Percentiles rank a stretch among this genome's conserved stretches.
Evolutionary conservation across 2,888 invertebrate genomes (phyloP).

Genomic region (Geophilus truncorum): DNA sequence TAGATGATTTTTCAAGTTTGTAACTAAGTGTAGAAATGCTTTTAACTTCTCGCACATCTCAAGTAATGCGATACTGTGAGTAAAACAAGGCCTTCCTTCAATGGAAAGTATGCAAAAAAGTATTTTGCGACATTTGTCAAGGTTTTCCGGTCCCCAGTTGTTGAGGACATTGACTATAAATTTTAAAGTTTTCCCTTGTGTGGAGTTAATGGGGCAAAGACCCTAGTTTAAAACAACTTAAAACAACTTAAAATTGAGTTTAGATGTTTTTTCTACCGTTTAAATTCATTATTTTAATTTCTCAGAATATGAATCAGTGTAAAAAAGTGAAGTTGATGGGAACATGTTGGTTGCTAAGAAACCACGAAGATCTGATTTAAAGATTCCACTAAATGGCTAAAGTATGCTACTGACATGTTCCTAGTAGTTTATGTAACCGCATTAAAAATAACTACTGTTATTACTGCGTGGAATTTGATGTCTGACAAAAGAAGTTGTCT

Average conservation of each 20-base stretch:
- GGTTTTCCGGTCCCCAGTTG: background rate
- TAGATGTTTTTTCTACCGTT: background rate
- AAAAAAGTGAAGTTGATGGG: too few relatives aligned
- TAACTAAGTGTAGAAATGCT: background rate
- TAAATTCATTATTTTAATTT: background rate
- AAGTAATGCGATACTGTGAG: background rate
- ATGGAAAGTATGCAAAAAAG: background rate
- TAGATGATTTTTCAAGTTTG: background rate
- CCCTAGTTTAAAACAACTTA: background rate
- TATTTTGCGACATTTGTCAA: background rate
- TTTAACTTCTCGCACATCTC: background rate
- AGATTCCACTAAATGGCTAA: too few relatives aligned
- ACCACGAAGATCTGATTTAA: too few relatives aligned
- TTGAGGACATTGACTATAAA: background rate
- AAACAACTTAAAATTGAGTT: too few relatives aligned
- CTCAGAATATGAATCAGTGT: background rate
- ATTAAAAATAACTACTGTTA: too few relatives aligned
- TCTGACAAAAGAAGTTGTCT: too few relatives aligned
- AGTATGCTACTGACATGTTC: too few relatives aligned
- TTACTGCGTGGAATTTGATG: too few relatives aligned
- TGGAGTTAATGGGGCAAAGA: background rate
- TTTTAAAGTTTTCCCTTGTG: background rate
- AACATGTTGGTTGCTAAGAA: too few relatives aligned
- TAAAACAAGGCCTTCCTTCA: background rate
- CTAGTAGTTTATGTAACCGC: too few relatives aligned